These are phyloP conservation scores for Notoglanidium macrostoma DNA, from an alignment of 2,797 vertebrate genomes.

Conservation along the genomic window DNA sequence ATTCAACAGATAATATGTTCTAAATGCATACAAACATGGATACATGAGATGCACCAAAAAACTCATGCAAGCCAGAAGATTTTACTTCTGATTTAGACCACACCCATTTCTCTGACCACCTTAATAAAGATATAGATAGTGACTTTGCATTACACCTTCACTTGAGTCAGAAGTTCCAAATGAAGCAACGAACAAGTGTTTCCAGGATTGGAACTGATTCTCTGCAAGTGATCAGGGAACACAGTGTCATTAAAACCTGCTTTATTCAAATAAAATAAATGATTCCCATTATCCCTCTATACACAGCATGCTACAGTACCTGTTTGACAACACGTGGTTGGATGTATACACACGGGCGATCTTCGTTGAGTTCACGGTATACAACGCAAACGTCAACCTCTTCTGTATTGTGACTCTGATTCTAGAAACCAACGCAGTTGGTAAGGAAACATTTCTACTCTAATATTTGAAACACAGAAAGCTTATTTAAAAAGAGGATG, in stretches of 20 bases:
- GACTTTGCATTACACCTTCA: neutral
- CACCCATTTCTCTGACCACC: neutral
- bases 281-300: constrained; percentile 4
- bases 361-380: constrained; percentile 93
- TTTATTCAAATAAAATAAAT: neutral
- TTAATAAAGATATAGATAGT: neutral
- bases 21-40: neutral
- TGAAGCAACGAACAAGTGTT: neutral
- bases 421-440: constrained; percentile 86
- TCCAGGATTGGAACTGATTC: neutral
- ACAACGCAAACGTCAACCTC: constrained; percentile 95
- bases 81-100: neutral
- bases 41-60: neutral
- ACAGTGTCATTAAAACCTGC: neutral
- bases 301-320: constrained; percentile 85
- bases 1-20: neutral
- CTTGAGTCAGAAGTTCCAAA: neutral
- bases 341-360: constrained; percentile 87
- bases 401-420: constrained; percentile 89
- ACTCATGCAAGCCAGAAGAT: neutral
- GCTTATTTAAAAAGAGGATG: neutral
- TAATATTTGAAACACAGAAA: neutral
- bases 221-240: neutral
- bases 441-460: constrained; percentile 66
- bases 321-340: constrained; percentile 87